Base-by-base conservation (phyloP, 2,797 vertebrate genomes). In the Platalea minor region DNA sequence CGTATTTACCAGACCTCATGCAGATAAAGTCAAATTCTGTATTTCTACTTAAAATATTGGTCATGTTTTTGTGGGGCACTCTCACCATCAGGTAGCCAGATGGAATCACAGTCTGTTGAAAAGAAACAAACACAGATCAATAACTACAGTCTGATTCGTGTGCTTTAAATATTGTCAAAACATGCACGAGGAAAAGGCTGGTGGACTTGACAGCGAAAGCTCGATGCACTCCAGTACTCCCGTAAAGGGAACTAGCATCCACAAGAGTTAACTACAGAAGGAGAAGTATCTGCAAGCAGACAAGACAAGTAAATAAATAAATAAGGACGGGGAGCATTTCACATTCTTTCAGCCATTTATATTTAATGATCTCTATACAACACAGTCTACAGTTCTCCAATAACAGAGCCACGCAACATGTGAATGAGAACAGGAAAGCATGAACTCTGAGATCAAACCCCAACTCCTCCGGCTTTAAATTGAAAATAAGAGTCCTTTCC, bases 61-160 rank as follows among this genome's bases (percentile, higher is more conserved):
- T 85, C 77, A 77, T 72, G 86, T 88, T 96, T 95, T 90, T 90
- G 80, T 51, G 54, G 81, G 83, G 65, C 73, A 92, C 84, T 88
- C 83, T 91, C 87, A 88, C 78, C 78, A 96, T 89, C 95, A 95
- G 97, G 95, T 96, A 96, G 95, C 89, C 96, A 97, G 88, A 96
- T 91, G 96, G 93, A 96, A 89, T 77, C 68, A 85, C 93, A 97
- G 88, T 95, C 88, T 83, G 79, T 76, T 91, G 64, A 83, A 95
- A 96, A 94, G 91, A 96, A 95, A 91, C 85, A 94, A 95, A 97
- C 67, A 88, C 69, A 91, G 74, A 84, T 92, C 56, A 95, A 79
- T 75, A 93, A 85, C 91, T 95, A 93, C 77, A 89, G 82, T 67
- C 84, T 85, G 69, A 97, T 73, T 90, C 13, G 43, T 45, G 72